A percentile compares a stretch with the other conserved stretches of the same genome.
Evolutionary conservation across 2,888 invertebrate genomes (phyloP).

Genomic region (Stomorhina lunata): DNA sequence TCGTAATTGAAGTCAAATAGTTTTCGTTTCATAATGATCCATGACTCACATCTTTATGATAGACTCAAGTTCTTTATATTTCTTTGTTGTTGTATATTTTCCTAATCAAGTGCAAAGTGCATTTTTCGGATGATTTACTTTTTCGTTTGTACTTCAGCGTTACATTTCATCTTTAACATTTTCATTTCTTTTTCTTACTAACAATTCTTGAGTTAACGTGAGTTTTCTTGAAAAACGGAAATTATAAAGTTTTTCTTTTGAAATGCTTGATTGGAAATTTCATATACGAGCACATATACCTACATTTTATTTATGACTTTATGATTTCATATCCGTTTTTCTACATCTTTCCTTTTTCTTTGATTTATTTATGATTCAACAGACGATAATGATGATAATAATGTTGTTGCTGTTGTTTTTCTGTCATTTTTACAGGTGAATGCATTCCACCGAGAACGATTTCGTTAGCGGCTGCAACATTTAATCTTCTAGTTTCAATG

Average conservation of each 20-base stretch:
- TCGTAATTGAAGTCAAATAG: conserved; percentile 24
- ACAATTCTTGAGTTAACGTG: conserved; percentile 69
- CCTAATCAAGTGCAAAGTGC: conserved; percentile 73
- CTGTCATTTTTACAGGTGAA: conserved; percentile 75
- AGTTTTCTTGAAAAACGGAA: conserved; percentile 71
- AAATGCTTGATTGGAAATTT: not conserved
- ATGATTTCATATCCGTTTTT: conserved; percentile 65
- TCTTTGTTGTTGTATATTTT: conserved; percentile 8
- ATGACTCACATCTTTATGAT: conserved; percentile 45
- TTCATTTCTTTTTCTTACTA: not conserved
- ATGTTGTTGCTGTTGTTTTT: conserved; percentile 23
- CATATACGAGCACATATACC: not conserved
- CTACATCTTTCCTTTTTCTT: not conserved
- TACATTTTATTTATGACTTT: conserved; percentile 64
- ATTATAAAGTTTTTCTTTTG: conserved; percentile 70
- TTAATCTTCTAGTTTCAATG: conserved; percentile 86
- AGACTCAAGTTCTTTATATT: not conserved
- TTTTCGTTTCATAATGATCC: not conserved
- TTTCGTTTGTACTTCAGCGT: conserved; percentile 24
- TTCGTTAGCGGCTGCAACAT: conserved; percentile 85
- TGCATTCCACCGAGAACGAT: conserved; percentile 84
- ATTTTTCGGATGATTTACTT: conserved; percentile 68
- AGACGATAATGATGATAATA: not conserved
- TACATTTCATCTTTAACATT: not conserved
- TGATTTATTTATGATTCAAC: conserved; percentile 23